Conservation (phyloP, 1,140 invertebrate genomes). For the Calycopis cecrops region DNA sequence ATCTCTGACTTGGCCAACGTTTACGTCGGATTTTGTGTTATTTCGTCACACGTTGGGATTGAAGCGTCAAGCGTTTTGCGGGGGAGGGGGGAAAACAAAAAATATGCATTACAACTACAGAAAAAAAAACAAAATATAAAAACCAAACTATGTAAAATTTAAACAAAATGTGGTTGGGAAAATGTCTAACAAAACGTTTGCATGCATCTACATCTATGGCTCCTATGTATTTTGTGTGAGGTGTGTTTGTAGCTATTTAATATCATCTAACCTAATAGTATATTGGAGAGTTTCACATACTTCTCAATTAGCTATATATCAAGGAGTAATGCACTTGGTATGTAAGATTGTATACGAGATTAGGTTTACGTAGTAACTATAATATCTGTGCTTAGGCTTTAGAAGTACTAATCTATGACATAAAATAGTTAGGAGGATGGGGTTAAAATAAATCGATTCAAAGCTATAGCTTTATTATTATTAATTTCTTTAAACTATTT, state of each 20-base stretch:
- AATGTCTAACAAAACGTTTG: constrained; percentile 68
- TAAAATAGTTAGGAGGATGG: no score
- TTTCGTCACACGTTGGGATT: constrained; percentile 68
- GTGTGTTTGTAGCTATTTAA: constrained; percentile 13
- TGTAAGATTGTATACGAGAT: no score
- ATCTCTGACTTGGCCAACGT: constrained; percentile 57
- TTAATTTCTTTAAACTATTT: no score
- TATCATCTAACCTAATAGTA: no score
- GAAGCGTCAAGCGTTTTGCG: constrained; percentile 72
- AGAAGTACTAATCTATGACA: no score
- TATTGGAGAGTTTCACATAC: background rate
- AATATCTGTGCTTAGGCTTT: no score
- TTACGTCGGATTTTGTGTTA: constrained; percentile 45
- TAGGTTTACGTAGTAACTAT: no score
- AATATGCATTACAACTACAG: constrained; percentile 75
- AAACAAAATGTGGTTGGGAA: constrained; percentile 66
- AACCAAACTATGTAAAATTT: constrained; percentile 28
- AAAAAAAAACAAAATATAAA: constrained; percentile 55
- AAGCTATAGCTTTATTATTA: no score
- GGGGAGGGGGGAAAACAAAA: constrained; percentile 68
- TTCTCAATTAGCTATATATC: no score
- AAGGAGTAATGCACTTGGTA: no score
- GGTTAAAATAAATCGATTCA: no score
- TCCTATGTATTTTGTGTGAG: constrained; percentile 31
- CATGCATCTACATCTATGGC: constrained; percentile 71